A percentile compares a stretch with the other conserved stretches of the same genome.
Conservation (phyloP, 2,888 invertebrate species). For the Ectemnius lituratus region DNA sequence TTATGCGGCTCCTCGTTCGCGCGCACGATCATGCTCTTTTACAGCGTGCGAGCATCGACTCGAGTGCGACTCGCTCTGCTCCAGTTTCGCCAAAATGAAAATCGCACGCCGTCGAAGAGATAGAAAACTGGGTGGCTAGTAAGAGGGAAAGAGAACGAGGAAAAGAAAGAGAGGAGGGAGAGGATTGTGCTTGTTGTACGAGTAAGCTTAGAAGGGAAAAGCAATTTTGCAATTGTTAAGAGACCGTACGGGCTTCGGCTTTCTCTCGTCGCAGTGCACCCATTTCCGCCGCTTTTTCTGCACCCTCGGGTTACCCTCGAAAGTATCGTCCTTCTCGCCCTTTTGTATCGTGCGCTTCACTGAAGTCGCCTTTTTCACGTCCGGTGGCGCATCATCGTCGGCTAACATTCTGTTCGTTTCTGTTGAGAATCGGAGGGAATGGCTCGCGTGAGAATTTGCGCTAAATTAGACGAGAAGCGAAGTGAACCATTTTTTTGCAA, state of each 20-base stretch:
- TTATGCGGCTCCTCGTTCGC: background rate
- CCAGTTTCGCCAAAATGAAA: background rate
- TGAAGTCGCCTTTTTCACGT: conserved; percentile 62
- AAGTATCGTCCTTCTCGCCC: conserved; percentile 62
- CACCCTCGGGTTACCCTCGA: conserved; percentile 47
- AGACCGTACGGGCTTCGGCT: conserved; percentile 29
- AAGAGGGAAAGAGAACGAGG: background rate
- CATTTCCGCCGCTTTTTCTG: conserved; percentile 40
- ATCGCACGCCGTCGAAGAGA: background rate
- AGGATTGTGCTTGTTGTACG: no score
- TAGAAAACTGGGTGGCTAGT: background rate
- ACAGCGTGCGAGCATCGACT: background rate
- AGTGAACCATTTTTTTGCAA: no score
- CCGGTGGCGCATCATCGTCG: conserved; percentile 63
- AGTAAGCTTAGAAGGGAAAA: background rate
- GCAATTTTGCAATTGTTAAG: background rate
- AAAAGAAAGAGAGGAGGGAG: background rate
- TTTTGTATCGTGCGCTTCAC: conserved; percentile 62
- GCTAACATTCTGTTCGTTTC: conserved; percentile 56
- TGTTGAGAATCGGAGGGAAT: background rate
- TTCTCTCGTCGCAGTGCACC: conserved; percentile 51
- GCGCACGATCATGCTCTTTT: background rate
- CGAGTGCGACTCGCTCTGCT: background rate
- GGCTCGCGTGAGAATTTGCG: background rate
- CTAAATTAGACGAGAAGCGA: background rate